A percentile compares a stretch with the other conserved stretches of the same genome.
phyloP scores from a whole-genome alignment of 2,888 invertebrate species.

The Globia sparganii region DNA sequence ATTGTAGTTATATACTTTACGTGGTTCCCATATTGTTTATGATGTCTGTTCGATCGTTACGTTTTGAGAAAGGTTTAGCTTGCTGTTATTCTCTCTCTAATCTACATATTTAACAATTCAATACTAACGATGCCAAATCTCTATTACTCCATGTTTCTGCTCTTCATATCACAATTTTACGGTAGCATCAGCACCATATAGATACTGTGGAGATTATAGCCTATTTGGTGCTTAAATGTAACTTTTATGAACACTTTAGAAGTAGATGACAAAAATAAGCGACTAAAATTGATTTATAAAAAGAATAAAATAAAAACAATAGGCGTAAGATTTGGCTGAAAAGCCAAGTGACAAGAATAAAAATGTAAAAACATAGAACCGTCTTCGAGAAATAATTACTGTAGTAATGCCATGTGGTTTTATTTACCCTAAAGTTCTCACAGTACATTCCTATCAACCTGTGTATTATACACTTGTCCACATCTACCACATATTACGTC shows the following conservation, averaged over 20 bases:
- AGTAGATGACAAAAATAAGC: too few relatives aligned
- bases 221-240: too few relatives aligned
- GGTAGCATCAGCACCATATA: background rate
- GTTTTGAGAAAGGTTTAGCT: background rate
- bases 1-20: slow-evolving; percentile 16
- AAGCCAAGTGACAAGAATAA: too few relatives aligned
- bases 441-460: background rate
- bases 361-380: too few relatives aligned
- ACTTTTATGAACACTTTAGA: too few relatives aligned
- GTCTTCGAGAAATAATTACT: too few relatives aligned
- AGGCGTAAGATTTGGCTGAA: too few relatives aligned
- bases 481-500: slow-evolving; percentile 71
- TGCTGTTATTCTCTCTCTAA: background rate
- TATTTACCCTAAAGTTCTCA: too few relatives aligned
- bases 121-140: background rate
- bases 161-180: background rate
- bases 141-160: background rate
- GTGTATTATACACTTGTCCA: slow-evolving; percentile 41
- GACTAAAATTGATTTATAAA: too few relatives aligned
- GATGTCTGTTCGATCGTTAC: background rate
- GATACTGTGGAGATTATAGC: background rate
- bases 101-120: background rate
- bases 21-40: slow-evolving; percentile 2
- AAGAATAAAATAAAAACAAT: too few relatives aligned
- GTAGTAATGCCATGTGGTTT: too few relatives aligned